Conservation (phyloP, 1,140 invertebrate species). For the Leptinotarsa defecta region DNA sequence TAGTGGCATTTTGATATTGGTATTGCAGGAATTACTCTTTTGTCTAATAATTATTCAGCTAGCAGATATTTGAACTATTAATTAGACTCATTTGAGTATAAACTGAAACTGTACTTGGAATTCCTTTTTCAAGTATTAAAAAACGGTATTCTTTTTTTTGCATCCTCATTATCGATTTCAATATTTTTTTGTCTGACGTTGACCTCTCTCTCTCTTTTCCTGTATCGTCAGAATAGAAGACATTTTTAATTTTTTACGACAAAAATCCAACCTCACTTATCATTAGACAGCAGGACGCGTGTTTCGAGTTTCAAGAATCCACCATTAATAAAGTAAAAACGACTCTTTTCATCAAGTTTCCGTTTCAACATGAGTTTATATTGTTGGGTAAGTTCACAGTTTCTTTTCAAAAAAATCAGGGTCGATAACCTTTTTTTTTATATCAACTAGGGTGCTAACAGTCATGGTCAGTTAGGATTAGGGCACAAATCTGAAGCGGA, state of each 20-base stretch:
- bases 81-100: too few species aligned
- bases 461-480: slow-evolving; percentile 78
- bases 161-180: not conserved
- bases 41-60: too few species aligned
- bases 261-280: slow-evolving; percentile 34
- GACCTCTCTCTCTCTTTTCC: not conserved
- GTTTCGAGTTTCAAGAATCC: slow-evolving; percentile 28
- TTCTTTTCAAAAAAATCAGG: not conserved
- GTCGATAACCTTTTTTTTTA: slow-evolving; percentile 13
- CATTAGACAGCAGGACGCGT: slow-evolving; percentile 38
- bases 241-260: slow-evolving; percentile 2
- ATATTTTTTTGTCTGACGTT: not conserved
- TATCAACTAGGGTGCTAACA: slow-evolving; percentile 76
- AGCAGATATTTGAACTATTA: too few species aligned
- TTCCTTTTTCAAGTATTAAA: not conserved
- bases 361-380: slow-evolving; percentile 42
- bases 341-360: slow-evolving; percentile 11
- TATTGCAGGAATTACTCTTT: too few species aligned
- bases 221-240: not conserved
- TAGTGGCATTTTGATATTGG: too few species aligned
- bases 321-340: slow-evolving; percentile 27
- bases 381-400: slow-evolving; percentile 42
- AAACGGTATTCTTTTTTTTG: not conserved
- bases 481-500: slow-evolving; percentile 71
- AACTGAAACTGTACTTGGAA: too few species aligned